A percentile compares a stretch with the other conserved stretches of the same genome.
These are phyloP conservation scores for Myopa testacea DNA, from an alignment of 2,888 invertebrate species.

Conservation along the genomic window DNA sequence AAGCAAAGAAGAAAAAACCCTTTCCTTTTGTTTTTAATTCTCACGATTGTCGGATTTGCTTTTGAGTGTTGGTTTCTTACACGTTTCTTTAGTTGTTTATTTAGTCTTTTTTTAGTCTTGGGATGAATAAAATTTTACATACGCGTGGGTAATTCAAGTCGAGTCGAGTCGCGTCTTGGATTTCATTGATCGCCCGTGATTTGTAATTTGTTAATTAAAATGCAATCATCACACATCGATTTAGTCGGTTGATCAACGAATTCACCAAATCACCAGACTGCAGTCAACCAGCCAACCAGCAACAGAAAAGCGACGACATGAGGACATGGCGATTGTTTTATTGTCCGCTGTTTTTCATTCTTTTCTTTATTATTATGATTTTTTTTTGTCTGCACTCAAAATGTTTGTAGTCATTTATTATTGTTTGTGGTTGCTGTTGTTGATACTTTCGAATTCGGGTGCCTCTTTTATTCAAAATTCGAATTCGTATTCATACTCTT, in stretches of 20 bases:
- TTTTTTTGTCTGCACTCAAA: too few species aligned
- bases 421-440: background rate
- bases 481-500: background rate
- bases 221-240: slow-evolving; percentile 60
- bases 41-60: slow-evolving; percentile 57
- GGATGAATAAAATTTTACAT: background rate
- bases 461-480: background rate
- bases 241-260: background rate
- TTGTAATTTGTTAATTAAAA: slow-evolving; percentile 66
- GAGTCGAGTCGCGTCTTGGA: background rate
- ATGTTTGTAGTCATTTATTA: background rate
- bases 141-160: background rate
- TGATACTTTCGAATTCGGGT: background rate
- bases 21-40: slow-evolving; percentile 50
- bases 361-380: background rate
- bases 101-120: background rate
- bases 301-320: background rate
- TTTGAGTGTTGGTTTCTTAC: slow-evolving; percentile 1
- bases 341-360: slow-evolving; percentile 10
- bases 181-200: slow-evolving; percentile 54
- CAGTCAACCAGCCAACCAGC: background rate
- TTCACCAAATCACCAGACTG: background rate
- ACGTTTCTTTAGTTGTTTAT: slow-evolving; percentile 4
- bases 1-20: background rate
- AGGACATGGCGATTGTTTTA: background rate